Evolutionary conservation across 2,888 invertebrate species (phyloP).

Genomic region (Mayetiola destructor): DNA sequence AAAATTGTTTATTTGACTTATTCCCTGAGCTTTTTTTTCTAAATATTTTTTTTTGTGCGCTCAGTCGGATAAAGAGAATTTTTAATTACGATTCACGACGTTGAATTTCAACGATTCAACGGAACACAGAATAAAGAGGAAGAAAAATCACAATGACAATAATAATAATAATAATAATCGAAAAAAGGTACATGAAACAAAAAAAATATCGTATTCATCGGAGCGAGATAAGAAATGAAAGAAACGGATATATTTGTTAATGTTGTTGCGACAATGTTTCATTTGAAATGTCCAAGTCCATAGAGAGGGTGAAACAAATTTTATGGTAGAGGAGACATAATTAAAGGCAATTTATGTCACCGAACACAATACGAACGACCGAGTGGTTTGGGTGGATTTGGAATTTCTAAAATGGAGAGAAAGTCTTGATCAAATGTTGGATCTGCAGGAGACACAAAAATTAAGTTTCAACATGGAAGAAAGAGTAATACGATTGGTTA

Average conservation of each 20-base stretch:
- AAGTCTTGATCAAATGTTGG: too few relatives aligned
- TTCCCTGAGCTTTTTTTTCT: neutral
- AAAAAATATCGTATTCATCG: slow-evolving; percentile 10
- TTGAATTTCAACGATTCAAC: slow-evolving; percentile 8
- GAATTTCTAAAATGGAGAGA: too few relatives aligned
- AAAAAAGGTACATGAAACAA: neutral
- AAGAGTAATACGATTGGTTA: neutral
- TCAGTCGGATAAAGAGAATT: slow-evolving; percentile 1
- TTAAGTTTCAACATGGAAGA: too few relatives aligned
- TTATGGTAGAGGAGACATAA: slow-evolving; percentile 8
- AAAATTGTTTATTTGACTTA: slow-evolving; percentile 9
- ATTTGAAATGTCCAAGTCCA: too few relatives aligned
- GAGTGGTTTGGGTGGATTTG: too few relatives aligned
- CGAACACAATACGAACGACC: neutral
- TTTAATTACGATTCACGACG: slow-evolving; percentile 11
- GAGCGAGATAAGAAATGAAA: slow-evolving; percentile 12
- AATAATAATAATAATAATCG: neutral
- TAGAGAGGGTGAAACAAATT: slow-evolving; percentile 13
- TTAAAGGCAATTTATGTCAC: slow-evolving; percentile 2
- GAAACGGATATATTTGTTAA: neutral
- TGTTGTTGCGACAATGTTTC: neutral
- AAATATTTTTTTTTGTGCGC: neutral
- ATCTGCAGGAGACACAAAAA: neutral
- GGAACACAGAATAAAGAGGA: too few relatives aligned
- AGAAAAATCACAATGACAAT: slow-evolving; percentile 3